Percentiles rank a stretch among this genome's conserved stretches.
phyloP scores from a whole-genome alignment of 2,797 vertebrate genomes.

The Sparidentex hasta region DNA sequence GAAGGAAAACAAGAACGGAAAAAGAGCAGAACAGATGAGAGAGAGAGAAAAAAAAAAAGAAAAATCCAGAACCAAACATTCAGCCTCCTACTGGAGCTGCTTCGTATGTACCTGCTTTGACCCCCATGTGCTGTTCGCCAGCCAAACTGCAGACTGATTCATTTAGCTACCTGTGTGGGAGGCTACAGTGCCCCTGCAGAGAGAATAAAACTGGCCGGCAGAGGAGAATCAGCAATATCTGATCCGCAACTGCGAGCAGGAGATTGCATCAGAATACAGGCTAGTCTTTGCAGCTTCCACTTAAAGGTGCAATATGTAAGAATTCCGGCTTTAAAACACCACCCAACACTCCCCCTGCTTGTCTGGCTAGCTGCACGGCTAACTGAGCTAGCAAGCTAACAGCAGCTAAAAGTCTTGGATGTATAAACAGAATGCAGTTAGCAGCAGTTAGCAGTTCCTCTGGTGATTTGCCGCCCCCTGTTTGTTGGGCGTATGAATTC shows the following conservation, averaged over 20 bases:
- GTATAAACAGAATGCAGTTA: too few species aligned
- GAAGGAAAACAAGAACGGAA: not conserved
- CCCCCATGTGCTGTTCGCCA: conserved; percentile 42
- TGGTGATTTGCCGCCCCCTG: too few species aligned
- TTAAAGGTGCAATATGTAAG: not conserved
- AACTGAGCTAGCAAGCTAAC: too few species aligned
- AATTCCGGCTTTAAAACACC: too few species aligned
- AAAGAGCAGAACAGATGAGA: not conserved
- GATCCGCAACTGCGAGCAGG: conserved; percentile 46
- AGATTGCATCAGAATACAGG: conserved; percentile 18
- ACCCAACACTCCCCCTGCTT: too few species aligned
- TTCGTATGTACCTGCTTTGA: conserved; percentile 43
- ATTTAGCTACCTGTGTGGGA: conserved; percentile 69
- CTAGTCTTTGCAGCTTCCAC: conserved; percentile 16
- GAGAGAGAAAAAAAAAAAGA: not conserved
- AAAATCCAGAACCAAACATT: conserved; percentile 25
- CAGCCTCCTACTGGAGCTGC: conserved; percentile 15
- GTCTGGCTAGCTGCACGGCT: too few species aligned
- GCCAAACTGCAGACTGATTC: conserved; percentile 60
- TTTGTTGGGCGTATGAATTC: too few species aligned
- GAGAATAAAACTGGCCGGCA: conserved; percentile 42
- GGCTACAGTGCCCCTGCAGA: conserved; percentile 45
- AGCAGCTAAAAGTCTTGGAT: too few species aligned
- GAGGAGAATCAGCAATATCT: conserved; percentile 50
- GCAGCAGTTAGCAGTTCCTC: too few species aligned